Evolutionary conservation across 2,888 invertebrate genomes (phyloP).

Genomic region (Machimus atricapillus): DNA sequence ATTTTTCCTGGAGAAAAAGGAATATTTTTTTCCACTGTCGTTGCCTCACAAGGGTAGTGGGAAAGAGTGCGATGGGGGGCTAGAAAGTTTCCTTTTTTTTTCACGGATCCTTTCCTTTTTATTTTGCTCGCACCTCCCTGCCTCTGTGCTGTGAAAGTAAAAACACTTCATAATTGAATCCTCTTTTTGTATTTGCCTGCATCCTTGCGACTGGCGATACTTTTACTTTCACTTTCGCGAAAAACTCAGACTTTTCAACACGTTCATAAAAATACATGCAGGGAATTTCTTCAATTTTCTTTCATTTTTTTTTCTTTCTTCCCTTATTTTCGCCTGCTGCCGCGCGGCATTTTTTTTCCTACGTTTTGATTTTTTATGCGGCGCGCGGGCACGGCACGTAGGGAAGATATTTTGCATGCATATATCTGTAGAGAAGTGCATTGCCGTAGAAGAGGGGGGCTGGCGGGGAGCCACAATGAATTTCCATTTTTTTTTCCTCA

Average conservation of each 20-base stretch:
- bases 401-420: background rate
- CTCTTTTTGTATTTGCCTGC: slow-evolving; percentile 38
- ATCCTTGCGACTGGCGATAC: slow-evolving; percentile 40
- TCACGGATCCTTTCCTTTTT: slow-evolving; percentile 29
- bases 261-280: slow-evolving; percentile 35
- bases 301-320: background rate
- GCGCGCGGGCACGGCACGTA: background rate
- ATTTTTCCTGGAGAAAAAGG: background rate
- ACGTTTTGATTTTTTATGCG: background rate
- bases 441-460: background rate
- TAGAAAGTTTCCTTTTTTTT: background rate
- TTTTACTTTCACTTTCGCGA: slow-evolving; percentile 38
- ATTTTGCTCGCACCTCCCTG: slow-evolving; percentile 21
- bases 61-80: background rate
- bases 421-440: background rate
- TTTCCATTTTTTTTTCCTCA: background rate
- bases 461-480: background rate
- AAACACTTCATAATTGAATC: slow-evolving; percentile 47
- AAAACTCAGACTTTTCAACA: slow-evolving; percentile 39
- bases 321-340: background rate
- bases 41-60: background rate
- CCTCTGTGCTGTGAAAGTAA: slow-evolving; percentile 43
- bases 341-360: background rate
- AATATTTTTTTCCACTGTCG: background rate
- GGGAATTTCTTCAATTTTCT: slow-evolving; percentile 38